phyloP scores from a whole-genome alignment of 2,888 invertebrate genomes.

The Galeruca laticollis region DNA sequence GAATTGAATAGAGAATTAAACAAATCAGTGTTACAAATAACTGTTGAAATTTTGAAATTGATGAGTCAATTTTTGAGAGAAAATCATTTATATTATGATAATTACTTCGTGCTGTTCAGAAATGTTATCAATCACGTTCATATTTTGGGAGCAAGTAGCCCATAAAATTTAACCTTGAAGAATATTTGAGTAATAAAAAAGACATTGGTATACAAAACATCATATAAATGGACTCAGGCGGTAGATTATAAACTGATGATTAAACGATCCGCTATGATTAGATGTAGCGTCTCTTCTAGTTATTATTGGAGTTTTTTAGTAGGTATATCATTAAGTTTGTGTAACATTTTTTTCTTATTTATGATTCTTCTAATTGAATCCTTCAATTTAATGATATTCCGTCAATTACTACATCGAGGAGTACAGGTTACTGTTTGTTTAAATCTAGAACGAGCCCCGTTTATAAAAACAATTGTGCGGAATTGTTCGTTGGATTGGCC shows the following conservation, averaged over 20 bases:
- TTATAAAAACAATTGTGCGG: too few relatives aligned
- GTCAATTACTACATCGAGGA: not conserved
- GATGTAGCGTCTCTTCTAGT: not conserved
- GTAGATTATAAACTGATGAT: not conserved
- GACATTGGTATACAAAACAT: not conserved
- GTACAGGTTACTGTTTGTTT: not conserved
- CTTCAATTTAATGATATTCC: not conserved
- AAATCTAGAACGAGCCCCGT: not conserved
- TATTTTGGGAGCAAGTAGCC: not conserved
- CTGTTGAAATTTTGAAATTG: too few relatives aligned
- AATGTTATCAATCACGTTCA: not conserved
- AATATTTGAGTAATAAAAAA: not conserved
- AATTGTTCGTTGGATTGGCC: too few relatives aligned
- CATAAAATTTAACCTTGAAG: not conserved
- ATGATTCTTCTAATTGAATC: not conserved
- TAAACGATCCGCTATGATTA: not conserved
- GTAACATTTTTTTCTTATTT: constrained; percentile 11
- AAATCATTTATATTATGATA: too few relatives aligned
- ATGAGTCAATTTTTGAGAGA: too few relatives aligned
- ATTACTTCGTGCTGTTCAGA: too few relatives aligned
- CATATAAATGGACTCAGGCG: not conserved
- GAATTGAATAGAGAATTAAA: too few relatives aligned
- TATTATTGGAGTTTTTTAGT: not conserved
- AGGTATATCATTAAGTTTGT: constrained; percentile 8
- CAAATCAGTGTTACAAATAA: too few relatives aligned